Base-by-base conservation (phyloP, 2,888 invertebrate genomes). In the Habrosyne pyritoides region DNA sequence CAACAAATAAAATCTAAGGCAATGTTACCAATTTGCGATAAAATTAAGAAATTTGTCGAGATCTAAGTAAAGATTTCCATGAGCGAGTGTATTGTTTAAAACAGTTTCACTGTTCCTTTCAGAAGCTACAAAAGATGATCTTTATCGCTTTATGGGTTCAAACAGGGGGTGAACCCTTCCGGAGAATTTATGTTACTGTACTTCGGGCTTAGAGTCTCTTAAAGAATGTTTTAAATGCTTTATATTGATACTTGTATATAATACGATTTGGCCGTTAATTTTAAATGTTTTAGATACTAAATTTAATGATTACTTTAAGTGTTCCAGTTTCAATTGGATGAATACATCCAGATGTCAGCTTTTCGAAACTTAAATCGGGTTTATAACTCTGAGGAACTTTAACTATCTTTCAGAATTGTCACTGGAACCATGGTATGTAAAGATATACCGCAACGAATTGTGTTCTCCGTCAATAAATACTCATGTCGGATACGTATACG, bases 161-260 rank as follows among this genome's bases (percentile, higher is more conserved):
- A 77, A 75, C 69, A 78, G 77, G 71, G 71, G 79, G 78, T 75
- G 77, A 81, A 71, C 71, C 79, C 68, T 73, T 59, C 62, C 71
- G 72, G 77, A 78, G 78, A 80, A 84, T 87, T 87, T 85, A 86
- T 84, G 82, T 78, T 67, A 61, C 75, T 80, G 81, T 82, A 84
- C 84, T 78, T 83, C 78, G 73, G 74, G 42, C 75, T 80, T 62
- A 69, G 74, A 77, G 81, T 75, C 84, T 81, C 75, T 84, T 82
- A 85, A 86, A 84, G 79, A 84, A 86, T 86, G 79, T 87, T 87
- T 86, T 83, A 84, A 87, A 86, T 82, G 83, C 73, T 83, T 86
- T 83, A 85, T 78, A 77, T 68, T 65, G 67, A 76, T 76, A 75
- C 81, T 81, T 73, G 66, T 69, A 69, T 69, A 72, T 73, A 68